Percentiles rank a stretch among this genome's conserved stretches.
Evolutionary conservation across 2,797 vertebrate genomes (phyloP).

Genomic region (Macropus fuliginosus): DNA sequence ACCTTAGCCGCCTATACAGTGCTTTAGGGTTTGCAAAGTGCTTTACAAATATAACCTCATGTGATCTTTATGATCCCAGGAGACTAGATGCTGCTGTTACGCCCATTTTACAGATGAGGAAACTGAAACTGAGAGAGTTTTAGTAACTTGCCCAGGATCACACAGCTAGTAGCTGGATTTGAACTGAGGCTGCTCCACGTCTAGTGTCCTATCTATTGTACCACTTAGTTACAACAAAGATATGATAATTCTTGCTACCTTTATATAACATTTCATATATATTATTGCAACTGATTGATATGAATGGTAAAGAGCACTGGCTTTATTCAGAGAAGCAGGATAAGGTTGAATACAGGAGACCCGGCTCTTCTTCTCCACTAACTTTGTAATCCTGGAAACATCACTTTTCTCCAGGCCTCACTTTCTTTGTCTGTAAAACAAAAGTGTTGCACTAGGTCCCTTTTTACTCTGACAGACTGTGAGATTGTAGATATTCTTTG

Average conservation of each 20-base stretch:
- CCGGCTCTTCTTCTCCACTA: background rate
- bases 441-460: background rate
- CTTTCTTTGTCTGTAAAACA: background rate
- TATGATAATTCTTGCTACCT: background rate
- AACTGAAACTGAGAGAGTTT: background rate
- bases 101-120: background rate
- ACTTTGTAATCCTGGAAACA: background rate
- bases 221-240: background rate
- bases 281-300: background rate
- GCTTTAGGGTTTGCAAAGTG: background rate
- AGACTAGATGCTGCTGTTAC: background rate
- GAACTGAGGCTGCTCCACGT: background rate
- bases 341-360: background rate
- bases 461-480: background rate
- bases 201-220: background rate
- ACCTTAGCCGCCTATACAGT: background rate
- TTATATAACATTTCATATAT: background rate
- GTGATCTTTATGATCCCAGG: background rate
- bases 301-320: background rate
- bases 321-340: background rate
- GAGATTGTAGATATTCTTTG: background rate
- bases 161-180: background rate
- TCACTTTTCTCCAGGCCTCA: background rate
- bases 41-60: background rate
- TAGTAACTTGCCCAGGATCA: background rate